Conservation (phyloP, 2,113 vertebrate genomes). For the Hippoglossus stenolepis region DNA sequence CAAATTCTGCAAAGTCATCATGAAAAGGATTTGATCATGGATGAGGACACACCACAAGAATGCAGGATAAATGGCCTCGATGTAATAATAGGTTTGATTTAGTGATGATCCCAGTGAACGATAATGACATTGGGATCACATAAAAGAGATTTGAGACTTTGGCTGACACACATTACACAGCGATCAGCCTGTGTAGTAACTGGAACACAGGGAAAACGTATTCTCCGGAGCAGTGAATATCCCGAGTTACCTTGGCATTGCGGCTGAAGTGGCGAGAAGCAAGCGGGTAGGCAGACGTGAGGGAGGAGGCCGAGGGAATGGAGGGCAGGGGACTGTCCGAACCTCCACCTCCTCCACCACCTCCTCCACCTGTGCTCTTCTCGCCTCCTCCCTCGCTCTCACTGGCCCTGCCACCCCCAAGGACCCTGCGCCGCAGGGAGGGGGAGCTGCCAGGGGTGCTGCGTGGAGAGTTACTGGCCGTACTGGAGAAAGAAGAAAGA, state of each 20-base stretch:
- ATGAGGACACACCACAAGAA: not conserved
- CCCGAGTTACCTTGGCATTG: constrained; percentile 88
- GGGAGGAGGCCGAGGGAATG: constrained; percentile 79
- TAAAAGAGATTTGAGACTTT: not conserved
- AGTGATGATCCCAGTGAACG: not conserved
- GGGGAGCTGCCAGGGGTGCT: constrained; percentile 92
- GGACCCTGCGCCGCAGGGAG: constrained; percentile 86
- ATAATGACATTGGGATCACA: not conserved
- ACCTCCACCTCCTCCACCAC: constrained; percentile 74
- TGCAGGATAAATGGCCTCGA: not conserved
- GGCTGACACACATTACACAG: not conserved
- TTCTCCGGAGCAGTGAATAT: not conserved
- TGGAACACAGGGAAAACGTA: too few relatives aligned
- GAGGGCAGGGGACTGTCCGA: constrained; percentile 82
- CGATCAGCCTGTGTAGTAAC: not conserved
- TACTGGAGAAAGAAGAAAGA: constrained; percentile 75
- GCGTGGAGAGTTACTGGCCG: constrained; percentile 90
- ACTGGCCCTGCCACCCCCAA: constrained; percentile 82
- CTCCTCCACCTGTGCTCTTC: constrained; percentile 61
- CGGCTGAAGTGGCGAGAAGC: constrained; percentile 88
- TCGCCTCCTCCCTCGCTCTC: constrained; percentile 81
- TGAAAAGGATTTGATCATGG: not conserved
- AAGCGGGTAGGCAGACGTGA: constrained; percentile 85
- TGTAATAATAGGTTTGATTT: not conserved
- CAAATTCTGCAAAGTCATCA: not conserved